phyloP scores from a whole-genome alignment of 2,797 vertebrate species.

The Chiloscyllium punctatum region DNA sequence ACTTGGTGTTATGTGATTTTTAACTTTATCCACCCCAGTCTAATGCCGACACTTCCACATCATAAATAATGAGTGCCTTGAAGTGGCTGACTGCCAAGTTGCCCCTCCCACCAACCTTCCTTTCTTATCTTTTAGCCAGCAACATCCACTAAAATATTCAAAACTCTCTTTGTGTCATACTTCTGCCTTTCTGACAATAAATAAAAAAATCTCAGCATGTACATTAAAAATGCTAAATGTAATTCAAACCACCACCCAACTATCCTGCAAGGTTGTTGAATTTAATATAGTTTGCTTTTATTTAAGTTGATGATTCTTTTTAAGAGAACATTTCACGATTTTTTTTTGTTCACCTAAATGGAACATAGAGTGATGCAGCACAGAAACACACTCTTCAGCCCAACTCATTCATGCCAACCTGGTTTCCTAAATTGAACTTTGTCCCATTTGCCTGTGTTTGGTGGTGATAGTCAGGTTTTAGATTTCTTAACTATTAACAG shows the following conservation, averaged over 20 bases:
- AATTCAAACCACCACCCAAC: not conserved
- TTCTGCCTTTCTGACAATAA: not conserved
- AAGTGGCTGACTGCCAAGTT: not conserved
- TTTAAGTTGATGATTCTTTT: not conserved
- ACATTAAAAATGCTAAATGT: not conserved
- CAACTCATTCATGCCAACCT: too few relatives aligned
- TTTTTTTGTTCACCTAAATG: not conserved
- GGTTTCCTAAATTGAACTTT: too few relatives aligned
- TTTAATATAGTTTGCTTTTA: not conserved
- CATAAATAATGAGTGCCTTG: not conserved
- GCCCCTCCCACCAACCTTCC: not conserved
- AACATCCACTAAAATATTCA: not conserved
- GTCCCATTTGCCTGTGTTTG: too few relatives aligned
- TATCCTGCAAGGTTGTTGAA: not conserved
- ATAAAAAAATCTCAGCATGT: not conserved
- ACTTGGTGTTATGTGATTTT: too few relatives aligned
- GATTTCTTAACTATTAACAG: not conserved
- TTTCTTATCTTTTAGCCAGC: not conserved
- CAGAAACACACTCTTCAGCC: too few relatives aligned
- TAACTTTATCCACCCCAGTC: too few relatives aligned
- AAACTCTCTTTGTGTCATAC: not conserved
- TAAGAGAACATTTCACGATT: not conserved
- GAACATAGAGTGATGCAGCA: not conserved
- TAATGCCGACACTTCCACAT: too few relatives aligned
- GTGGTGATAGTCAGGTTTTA: not conserved